A percentile compares a stretch with the other conserved stretches of the same genome.
These are phyloP conservation scores for Morinoia aosen DNA, from an alignment of 2,888 invertebrate species.

Conservation along the genomic window DNA sequence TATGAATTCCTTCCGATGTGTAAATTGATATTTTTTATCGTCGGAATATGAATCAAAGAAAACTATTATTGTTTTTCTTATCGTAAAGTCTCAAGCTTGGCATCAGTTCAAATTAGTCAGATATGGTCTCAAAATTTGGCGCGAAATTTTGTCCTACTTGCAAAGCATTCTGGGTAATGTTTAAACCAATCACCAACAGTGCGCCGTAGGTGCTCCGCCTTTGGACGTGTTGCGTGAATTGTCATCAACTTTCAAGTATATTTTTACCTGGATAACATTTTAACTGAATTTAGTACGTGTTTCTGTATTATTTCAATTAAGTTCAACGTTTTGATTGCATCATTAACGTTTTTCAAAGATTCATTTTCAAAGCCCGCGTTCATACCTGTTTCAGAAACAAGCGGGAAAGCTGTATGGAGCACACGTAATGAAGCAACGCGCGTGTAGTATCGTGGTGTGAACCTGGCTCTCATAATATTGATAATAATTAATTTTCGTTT, in stretches of 20 bases:
- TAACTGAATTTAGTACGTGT: background rate
- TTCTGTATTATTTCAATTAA: background rate
- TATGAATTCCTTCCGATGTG: no score
- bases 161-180: constrained; percentile 8
- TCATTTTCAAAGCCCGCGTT: background rate
- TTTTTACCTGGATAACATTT: background rate
- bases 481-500: background rate
- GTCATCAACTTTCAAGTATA: constrained; percentile 7
- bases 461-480: background rate
- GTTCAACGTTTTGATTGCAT: background rate
- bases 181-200: background rate
- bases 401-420: constrained; percentile 25
- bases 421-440: background rate
- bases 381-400: constrained; percentile 30
- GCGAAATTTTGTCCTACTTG: background rate
- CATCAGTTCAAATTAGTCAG: no score
- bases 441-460: background rate
- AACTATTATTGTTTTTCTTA: no score
- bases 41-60: no score
- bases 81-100: no score
- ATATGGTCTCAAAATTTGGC: background rate
- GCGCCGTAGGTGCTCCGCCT: background rate
- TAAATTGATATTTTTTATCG: no score
- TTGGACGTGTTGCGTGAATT: background rate
- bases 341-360: background rate